Percentiles rank a stretch among this genome's conserved stretches.
These are phyloP conservation scores for Phymanthus crucifer DNA, from an alignment of 92 coral and sea anemone genomes.

Conservation along the genomic window DNA sequence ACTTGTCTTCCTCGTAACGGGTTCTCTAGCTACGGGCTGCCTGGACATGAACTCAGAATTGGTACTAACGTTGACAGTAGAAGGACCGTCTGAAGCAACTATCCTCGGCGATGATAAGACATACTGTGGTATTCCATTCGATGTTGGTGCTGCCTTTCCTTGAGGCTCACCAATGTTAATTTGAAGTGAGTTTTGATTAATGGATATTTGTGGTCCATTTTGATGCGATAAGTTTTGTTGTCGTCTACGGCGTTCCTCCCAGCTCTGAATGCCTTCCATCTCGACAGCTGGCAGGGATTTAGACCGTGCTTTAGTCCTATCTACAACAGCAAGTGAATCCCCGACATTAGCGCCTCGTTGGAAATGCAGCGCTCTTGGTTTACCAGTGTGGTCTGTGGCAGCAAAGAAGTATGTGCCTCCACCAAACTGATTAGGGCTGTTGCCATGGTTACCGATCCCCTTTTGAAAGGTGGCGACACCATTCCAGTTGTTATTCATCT, in stretches of 20 bases:
- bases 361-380: slow-evolving; percentile 80
- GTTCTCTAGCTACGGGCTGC: slow-evolving; percentile 79
- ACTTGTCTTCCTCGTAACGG: slow-evolving; percentile 43
- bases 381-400: slow-evolving; percentile 82
- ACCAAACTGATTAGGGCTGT: slow-evolving; percentile 34
- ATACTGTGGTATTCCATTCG: slow-evolving; percentile 63
- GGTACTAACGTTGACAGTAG: slow-evolving; percentile 72
- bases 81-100: slow-evolving; percentile 62
- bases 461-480: slow-evolving; percentile 23
- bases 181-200: slow-evolving; percentile 48
- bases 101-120: slow-evolving; percentile 74
- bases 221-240: slow-evolving; percentile 19
- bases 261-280: slow-evolving; percentile 45
- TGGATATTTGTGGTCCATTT: slow-evolving; percentile 44
- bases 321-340: slow-evolving; percentile 65
- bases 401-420: slow-evolving; percentile 81
- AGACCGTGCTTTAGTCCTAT: slow-evolving; percentile 66
- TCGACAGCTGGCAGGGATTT: slow-evolving; percentile 66
- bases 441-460: slow-evolving; percentile 28
- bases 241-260: slow-evolving; percentile 33
- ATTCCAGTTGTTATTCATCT: slow-evolving; percentile 51
- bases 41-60: slow-evolving; percentile 77
- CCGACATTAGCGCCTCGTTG: slow-evolving; percentile 72
- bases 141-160: slow-evolving; percentile 25
- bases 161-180: slow-evolving; percentile 46